These are phyloP conservation scores for Muscicapa comitata DNA, from an alignment of 2,797 vertebrate species.

Conservation along the genomic window DNA sequence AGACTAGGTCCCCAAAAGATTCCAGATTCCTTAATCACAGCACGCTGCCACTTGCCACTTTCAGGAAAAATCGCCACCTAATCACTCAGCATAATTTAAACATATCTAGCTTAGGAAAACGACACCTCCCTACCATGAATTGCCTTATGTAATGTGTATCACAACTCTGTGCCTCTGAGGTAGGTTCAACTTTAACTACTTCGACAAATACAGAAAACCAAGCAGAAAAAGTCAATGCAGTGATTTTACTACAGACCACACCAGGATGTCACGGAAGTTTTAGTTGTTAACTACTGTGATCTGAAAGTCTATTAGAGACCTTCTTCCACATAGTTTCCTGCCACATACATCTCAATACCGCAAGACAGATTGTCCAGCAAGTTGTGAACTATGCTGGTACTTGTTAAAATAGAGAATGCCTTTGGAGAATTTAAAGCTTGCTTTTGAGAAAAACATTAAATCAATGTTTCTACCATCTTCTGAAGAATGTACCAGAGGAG, in stretches of 20 bases:
- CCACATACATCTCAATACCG: rapidly evolving
- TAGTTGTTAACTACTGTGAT: neutral
- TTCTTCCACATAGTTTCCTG: neutral
- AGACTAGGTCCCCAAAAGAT: neutral
- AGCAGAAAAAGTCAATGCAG: neutral
- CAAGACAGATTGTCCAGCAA: neutral
- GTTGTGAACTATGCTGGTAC: neutral
- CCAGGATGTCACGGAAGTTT: neutral
- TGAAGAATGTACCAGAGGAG: neutral
- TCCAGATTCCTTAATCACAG: neutral
- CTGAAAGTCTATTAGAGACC: neutral
- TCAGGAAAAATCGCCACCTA: neutral
- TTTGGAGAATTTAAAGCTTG: neutral
- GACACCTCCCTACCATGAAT: neutral
- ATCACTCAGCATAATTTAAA: neutral
- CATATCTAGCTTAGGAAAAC: neutral
- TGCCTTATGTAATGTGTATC: neutral
- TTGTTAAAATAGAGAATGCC: neutral
- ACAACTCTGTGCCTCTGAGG: neutral
- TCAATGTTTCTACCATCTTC: neutral
- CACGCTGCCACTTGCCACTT: neutral
- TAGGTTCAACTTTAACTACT: neutral
- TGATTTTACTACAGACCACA: neutral
- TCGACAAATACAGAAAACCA: neutral
- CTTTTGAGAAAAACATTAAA: neutral